Percentiles rank a stretch among this genome's conserved stretches.
phyloP scores from a whole-genome alignment of 1,140 invertebrate species.

The Cephus cinctus region DNA sequence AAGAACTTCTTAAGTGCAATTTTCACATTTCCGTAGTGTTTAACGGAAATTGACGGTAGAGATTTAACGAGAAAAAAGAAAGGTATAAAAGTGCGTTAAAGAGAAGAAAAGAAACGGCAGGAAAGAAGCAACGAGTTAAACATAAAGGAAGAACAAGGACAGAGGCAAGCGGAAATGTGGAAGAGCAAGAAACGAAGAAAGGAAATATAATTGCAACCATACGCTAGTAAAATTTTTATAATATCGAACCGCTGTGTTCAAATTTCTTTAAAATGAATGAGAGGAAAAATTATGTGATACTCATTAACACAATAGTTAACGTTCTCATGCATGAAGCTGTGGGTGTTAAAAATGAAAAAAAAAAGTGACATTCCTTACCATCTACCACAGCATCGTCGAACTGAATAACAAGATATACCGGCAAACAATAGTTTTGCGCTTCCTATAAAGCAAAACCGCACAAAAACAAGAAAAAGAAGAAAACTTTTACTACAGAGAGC shows the following conservation, averaged over 20 bases:
- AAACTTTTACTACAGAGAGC: too few species aligned
- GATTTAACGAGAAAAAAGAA: slow-evolving; percentile 9
- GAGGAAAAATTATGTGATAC: too few species aligned
- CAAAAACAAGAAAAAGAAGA: too few species aligned
- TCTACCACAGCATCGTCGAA: too few species aligned
- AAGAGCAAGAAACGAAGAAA: slow-evolving; percentile 1
- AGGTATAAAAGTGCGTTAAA: slow-evolving; percentile 3
- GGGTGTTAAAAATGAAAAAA: too few species aligned
- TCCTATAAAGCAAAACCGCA: too few species aligned
- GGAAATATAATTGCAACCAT: slow-evolving; percentile 19
- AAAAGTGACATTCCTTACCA: too few species aligned
- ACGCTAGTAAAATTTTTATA: slow-evolving; percentile 26
- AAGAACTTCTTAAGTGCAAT: slow-evolving; percentile 24
- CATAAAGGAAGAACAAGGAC: slow-evolving; percentile 2
- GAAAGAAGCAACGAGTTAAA: background rate
- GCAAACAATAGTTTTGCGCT: too few species aligned
- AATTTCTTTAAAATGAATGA: slow-evolving; percentile 26
- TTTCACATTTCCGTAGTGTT: slow-evolving; percentile 32
- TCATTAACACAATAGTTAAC: too few species aligned
- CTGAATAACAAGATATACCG: too few species aligned
- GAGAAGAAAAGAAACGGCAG: slow-evolving; percentile 1
- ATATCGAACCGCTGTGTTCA: slow-evolving; percentile 32
- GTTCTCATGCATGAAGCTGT: too few species aligned
- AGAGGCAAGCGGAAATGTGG: background rate
- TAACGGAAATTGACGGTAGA: slow-evolving; percentile 24